Percentiles rank a stretch among this genome's conserved stretches.
Conservation (phyloP, 2,113 vertebrate species). For the Pongo abelii region DNA sequence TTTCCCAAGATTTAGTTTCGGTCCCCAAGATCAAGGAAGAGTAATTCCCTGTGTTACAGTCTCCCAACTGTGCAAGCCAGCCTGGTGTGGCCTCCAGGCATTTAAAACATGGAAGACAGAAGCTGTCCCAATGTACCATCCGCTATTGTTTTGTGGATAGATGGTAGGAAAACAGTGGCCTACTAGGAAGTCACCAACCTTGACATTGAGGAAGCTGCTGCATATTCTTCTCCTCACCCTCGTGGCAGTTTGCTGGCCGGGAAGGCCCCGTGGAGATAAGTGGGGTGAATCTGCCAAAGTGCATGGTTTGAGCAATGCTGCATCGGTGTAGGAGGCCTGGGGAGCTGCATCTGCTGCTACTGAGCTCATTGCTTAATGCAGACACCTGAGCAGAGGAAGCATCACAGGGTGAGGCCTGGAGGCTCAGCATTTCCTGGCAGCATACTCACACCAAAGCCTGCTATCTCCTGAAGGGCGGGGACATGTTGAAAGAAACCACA, state of each 20-base stretch:
- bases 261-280: background rate
- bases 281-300: too few relatives aligned
- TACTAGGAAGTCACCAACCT: fast-evolving
- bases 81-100: background rate
- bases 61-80: fast-evolving
- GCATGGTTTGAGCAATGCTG: fast-evolving
- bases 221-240: background rate
- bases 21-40: background rate
- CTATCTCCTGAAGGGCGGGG: fast-evolving
- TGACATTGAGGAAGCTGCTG: background rate
- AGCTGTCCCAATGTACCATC: fast-evolving
- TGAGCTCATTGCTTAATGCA: fast-evolving
- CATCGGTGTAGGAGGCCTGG: fast-evolving
- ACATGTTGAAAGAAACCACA: background rate
- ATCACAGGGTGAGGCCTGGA: fast-evolving
- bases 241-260: background rate
- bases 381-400: fast-evolving
- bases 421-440: too few relatives aligned
- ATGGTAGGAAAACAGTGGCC: background rate
- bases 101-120: background rate
- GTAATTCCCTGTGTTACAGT: background rate
- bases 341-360: fast-evolving
- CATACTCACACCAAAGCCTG: fast-evolving
- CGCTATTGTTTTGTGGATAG: fast-evolving
- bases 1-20: background rate